These are phyloP conservation scores for Thymallus thymallus DNA, from an alignment of 2,113 vertebrate species.

Conservation along the genomic window DNA sequence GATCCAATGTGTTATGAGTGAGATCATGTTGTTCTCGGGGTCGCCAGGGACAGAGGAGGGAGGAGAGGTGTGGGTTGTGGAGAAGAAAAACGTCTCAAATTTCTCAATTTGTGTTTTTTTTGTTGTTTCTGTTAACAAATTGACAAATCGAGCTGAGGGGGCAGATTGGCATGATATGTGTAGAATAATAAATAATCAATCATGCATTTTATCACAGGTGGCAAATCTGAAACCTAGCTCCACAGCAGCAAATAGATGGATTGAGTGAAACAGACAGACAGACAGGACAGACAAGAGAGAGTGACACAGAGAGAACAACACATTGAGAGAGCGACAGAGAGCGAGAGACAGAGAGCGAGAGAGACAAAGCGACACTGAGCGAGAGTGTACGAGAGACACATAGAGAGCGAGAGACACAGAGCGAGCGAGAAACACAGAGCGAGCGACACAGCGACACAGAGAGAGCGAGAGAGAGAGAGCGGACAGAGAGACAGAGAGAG, in stretches of 20 bases:
- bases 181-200: conserved; percentile 12
- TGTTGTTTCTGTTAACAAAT: conserved; percentile 33
- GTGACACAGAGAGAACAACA: neutral
- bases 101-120: conserved; percentile 47
- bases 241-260: conserved; percentile 36
- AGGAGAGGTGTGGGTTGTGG: neutral
- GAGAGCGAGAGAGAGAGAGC: too few species aligned
- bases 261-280: neutral
- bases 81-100: conserved; percentile 18
- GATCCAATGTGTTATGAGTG: conserved; percentile 46
- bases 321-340: neutral
- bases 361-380: too few species aligned
- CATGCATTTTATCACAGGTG: conserved; percentile 59
- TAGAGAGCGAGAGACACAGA: too few species aligned
- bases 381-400: too few species aligned
- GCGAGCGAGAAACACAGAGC: too few species aligned
- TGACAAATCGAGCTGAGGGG: conserved; percentile 35
- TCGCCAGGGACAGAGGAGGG: conserved; percentile 23
- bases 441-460: too few species aligned
- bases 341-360: neutral
- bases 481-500: too few species aligned
- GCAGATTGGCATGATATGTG: conserved; percentile 49
- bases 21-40: conserved; percentile 20
- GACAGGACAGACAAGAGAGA: neutral
- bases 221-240: conserved; percentile 67